These are phyloP conservation scores for Phalloptychus januarius DNA, from an alignment of 2,797 vertebrate genomes.

Conservation along the genomic window DNA sequence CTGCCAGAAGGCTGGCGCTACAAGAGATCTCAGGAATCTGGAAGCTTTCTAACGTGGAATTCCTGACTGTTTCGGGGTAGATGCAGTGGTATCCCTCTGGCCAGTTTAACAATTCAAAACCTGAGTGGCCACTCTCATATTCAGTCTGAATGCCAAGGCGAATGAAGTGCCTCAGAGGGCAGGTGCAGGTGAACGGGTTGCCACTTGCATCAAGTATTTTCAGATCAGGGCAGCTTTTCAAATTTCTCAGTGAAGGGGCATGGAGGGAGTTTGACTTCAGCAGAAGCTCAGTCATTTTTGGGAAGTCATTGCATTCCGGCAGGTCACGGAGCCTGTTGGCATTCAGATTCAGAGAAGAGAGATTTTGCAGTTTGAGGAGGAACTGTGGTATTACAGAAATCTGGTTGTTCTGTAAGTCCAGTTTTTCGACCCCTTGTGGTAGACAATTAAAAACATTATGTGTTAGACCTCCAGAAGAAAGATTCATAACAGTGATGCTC, in stretches of 20 bases:
- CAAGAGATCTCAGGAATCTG: conserved; percentile 81
- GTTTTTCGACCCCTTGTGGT: conserved; percentile 67
- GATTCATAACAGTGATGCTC: conserved; percentile 78
- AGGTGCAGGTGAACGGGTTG: conserved; percentile 81
- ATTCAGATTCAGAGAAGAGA: conserved; percentile 84
- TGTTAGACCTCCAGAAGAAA: conserved; percentile 84
- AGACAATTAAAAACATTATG: conserved; percentile 85
- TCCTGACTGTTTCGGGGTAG: conserved; percentile 78
- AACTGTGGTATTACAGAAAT: conserved; percentile 74
- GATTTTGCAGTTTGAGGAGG: conserved; percentile 60
- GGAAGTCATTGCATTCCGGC: conserved; percentile 78
- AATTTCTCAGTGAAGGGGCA: conserved; percentile 69
- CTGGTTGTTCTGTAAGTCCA: conserved; percentile 85
- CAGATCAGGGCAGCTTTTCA: conserved; percentile 80
- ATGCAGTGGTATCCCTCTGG: conserved; percentile 82
- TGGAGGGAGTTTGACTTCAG: conserved; percentile 82
- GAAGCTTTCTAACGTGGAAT: conserved; percentile 75
- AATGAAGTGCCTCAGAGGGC: conserved; percentile 66
- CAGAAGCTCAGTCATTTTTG: conserved; percentile 76
- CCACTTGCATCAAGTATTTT: conserved; percentile 75
- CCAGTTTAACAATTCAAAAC: conserved; percentile 79
- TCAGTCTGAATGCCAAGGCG: conserved; percentile 42
- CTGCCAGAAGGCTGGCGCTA: conserved; percentile 74
- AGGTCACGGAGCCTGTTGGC: conserved; percentile 84
- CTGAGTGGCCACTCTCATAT: neutral